Percentiles rank a stretch among this genome's conserved stretches.
Conservation (phyloP, 2,113 vertebrate species). For the Phyllostomus hastatus region DNA sequence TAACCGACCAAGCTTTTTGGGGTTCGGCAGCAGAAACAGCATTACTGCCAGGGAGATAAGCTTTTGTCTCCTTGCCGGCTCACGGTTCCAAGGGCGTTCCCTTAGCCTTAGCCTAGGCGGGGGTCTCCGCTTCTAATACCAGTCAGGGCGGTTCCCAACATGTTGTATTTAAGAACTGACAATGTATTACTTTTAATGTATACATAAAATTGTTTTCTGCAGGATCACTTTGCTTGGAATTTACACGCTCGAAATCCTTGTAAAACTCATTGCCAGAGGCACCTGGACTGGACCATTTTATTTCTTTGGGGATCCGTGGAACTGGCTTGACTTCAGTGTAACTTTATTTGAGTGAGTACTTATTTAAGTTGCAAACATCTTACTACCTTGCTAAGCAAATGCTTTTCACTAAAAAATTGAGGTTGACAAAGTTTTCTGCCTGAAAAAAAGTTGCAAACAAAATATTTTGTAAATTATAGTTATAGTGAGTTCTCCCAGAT, state of each 20-base stretch:
- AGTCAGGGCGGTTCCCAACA: too few species aligned
- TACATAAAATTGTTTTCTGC: conserved; percentile 7
- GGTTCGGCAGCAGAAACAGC: too few species aligned
- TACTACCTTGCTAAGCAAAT: not conserved
- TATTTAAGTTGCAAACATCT: not conserved
- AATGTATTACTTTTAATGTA: not conserved
- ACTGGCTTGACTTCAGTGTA: conserved; percentile 91
- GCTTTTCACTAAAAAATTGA: not conserved
- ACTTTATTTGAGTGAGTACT: conserved; percentile 91
- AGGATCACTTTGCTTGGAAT: conserved; percentile 90
- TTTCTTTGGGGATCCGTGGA: conserved; percentile 91
- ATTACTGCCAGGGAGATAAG: too few species aligned
- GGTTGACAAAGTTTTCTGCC: not conserved
- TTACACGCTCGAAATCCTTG: conserved; percentile 89
- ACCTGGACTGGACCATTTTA: conserved; percentile 89
- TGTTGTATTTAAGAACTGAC: conserved; percentile 77
- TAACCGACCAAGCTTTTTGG: too few species aligned
- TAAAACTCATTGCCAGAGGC: conserved; percentile 90
- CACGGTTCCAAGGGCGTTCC: too few species aligned
- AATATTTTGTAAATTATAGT: not conserved
- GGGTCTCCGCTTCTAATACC: too few species aligned
- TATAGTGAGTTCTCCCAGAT: not conserved
- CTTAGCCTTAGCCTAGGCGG: too few species aligned
- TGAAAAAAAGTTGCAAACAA: not conserved
- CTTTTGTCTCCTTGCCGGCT: too few species aligned